Base-by-base conservation (phyloP, 2,797 vertebrate genomes). In the Allenopithecus nigroviridis region DNA sequence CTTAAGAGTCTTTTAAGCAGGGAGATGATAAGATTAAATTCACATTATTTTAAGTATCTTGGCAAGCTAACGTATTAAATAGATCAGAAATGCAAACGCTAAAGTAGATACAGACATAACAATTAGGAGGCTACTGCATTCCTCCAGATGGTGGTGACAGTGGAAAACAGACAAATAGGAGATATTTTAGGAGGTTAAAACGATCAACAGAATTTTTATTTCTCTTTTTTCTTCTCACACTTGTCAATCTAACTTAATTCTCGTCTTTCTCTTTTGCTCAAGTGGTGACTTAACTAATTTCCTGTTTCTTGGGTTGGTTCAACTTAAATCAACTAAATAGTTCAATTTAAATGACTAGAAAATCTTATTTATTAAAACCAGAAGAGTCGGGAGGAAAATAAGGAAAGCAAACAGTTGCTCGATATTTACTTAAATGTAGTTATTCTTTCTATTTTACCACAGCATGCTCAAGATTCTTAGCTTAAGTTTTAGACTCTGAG, bases 371-470 rank as follows among this genome's bases (percentile, higher is more conserved):
- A 95, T 88, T 89, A 88, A 75, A 43, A 53, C 36, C 59, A 84
- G 50, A 84, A 53, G 61, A 97, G 5, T 41, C 55, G 36, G 13
- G 21, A 78, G 39, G 59, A 91, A 86, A 89, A 43, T 76, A 85
- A 46, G 30, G 39, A 76, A 83, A 92, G 41, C 76, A 90, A 84
- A 64, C 2, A 36, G 30, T 39, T 53, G 75, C 43, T 86, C 88
- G 74, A 95, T 80, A 96, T 97, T 98, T 99, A 99, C 99, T 98
- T 99, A 98, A 99, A 99, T 9, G 99, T 99, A 36, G 99, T 99
- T 59, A 98, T 98, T 96, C 98, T 98, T 19, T 99, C 99, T 99
- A 99, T 99, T 97, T 75, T 99, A 1, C 97, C 98, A 80, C 3
- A 86, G 39, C 98, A 84, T 8, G 33, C 46, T 87, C 46, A 98